Base-by-base conservation (phyloP, 2,113 vertebrate genomes). In the Phrynosoma blainvillii region DNA sequence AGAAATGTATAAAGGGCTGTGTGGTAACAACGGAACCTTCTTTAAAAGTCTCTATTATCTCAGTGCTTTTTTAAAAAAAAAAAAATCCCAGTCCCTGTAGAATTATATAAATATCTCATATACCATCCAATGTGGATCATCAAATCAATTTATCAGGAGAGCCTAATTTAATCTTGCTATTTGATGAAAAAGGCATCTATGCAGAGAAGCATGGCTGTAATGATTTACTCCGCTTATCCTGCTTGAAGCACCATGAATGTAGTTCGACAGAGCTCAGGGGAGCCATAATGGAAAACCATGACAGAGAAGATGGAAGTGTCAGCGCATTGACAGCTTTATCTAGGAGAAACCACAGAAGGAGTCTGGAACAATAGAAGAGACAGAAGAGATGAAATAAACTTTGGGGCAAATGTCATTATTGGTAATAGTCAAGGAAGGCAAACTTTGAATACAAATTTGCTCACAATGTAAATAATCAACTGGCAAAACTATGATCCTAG, bases 221-320 rank as follows among this genome's bases (percentile, higher is more conserved):
- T 89, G 85, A 94, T 94, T 90, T 93, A 62, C 87, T 79, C 66
- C 86, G 79, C 90, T 93, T 93, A 90, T 88, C 91, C 89, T 91
- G 90, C 90, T 93, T 92, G 88, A 89, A 92, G 84, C 85, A 90
- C 85, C 2, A 0, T 82, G 90, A 92, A 92, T 84, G 65, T 87
- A 89, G 87, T 89, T 87, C 36, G 87, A 88, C 18, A 89, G 73
- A 84, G 82, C 84, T 71, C 36, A 42, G 20, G 32, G 82, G 65
- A 86, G 0, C 87, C 88, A 75, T 86, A 93, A 90, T 0, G 6
- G 81, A 52, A 90, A 92, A 21, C 70, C 87, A 87, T 14, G 77
- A 87, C 0, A 0, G 90, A 30, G 56, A 92, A 88, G n/a, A 82
- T 16, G 87, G 90, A 93, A 87, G 2, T 88, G 82, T 80, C 59